Evolutionary conservation across 35 echinoderm and acorn worm species (phyloP).

Genomic region (Acanthaster planci): DNA sequence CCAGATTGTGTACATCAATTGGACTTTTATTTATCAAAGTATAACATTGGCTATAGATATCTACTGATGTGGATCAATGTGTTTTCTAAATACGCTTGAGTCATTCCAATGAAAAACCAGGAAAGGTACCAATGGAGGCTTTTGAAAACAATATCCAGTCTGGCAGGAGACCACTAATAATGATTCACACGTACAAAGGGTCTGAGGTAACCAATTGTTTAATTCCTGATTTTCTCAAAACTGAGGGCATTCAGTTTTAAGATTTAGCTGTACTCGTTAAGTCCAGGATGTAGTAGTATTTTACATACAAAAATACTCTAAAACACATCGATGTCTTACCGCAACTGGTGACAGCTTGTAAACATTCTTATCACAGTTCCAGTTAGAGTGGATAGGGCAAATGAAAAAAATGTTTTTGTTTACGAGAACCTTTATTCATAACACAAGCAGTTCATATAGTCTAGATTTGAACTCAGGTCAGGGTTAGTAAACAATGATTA

Average conservation of each 20-base stretch:
- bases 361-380: constrained; percentile 41
- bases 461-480: constrained; percentile 33
- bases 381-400: constrained; percentile 44
- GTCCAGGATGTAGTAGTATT: constrained; percentile 35
- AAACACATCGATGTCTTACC: constrained; percentile 10
- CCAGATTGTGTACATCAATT: neutral
- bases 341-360: constrained; percentile 34
- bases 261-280: constrained; percentile 77
- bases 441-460: neutral
- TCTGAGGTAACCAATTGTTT: constrained; percentile 41
- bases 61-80: constrained; percentile 39
- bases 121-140: neutral
- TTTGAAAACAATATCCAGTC: neutral
- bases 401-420: constrained; percentile 44
- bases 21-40: constrained; percentile 15
- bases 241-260: constrained; percentile 49
- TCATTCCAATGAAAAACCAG: constrained; percentile 27
- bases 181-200: constrained; percentile 42
- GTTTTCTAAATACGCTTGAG: constrained; percentile 51
- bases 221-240: constrained; percentile 46
- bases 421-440: neutral
- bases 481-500: constrained; percentile 12
- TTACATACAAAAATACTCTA: constrained; percentile 28
- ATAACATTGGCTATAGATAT: constrained; percentile 44
- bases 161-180: constrained; percentile 28